Evolutionary conservation across 1,140 invertebrate species (phyloP).

Genomic region (Lepidurus packardi): DNA sequence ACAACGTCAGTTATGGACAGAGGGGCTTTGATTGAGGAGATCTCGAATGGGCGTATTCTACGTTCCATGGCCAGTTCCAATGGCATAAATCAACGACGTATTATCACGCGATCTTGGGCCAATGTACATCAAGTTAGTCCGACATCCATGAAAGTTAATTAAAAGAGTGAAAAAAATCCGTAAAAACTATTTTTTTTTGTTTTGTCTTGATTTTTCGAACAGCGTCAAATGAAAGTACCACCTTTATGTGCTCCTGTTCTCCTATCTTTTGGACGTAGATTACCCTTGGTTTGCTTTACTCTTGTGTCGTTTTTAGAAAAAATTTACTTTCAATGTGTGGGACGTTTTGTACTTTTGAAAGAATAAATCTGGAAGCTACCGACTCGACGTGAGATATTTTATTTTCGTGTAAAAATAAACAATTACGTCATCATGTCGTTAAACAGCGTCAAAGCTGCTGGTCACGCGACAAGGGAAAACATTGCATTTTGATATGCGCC

Average conservation of each 20-base stretch:
- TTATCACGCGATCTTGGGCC: constrained; percentile 9
- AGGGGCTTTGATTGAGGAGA: neutral
- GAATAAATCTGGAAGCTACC: neutral
- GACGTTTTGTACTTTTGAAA: constrained; percentile 15
- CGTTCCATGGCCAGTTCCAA: neutral
- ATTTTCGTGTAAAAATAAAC: neutral
- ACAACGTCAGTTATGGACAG: neutral
- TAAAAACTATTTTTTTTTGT: neutral
- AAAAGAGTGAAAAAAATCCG: neutral
- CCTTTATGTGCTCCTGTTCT: neutral
- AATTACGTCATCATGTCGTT: neutral
- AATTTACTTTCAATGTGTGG: neutral
- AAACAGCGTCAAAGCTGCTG: neutral
- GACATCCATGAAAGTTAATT: constrained; percentile 5
- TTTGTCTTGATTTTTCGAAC: neutral
- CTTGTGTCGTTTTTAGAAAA: neutral
- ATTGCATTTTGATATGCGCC: too few relatives aligned
- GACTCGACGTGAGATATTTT: neutral
- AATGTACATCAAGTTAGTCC: constrained; percentile 7
- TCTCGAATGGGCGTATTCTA: neutral
- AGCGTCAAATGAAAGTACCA: neutral
- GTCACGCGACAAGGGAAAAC: too few relatives aligned
- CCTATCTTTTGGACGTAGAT: neutral
- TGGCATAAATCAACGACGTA: neutral
- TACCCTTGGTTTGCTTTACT: neutral